phyloP scores from a whole-genome alignment of 1,140 invertebrate species.

The Melipona quadrifasciata region DNA sequence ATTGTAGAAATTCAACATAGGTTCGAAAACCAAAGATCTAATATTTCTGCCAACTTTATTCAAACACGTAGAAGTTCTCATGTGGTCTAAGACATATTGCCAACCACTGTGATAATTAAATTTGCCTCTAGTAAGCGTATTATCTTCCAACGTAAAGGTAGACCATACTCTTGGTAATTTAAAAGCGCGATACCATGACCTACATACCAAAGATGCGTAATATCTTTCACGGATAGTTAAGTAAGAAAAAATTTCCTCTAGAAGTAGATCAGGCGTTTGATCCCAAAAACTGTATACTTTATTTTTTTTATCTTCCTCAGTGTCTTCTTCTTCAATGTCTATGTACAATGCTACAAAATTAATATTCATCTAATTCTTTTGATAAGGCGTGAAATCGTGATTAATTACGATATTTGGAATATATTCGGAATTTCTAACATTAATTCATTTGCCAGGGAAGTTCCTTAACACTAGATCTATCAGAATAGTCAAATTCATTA shows the following conservation, averaged over 20 bases:
- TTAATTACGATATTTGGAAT: background rate
- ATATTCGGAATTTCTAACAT: background rate
- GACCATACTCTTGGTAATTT: constrained; percentile 89
- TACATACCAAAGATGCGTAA: constrained; percentile 88
- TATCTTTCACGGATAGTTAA: constrained; percentile 87
- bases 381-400: background rate
- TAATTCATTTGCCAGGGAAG: too few species aligned
- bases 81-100: constrained; percentile 90
- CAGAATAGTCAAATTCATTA: background rate
- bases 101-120: constrained; percentile 93
- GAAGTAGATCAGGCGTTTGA: constrained; percentile 87
- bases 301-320: constrained; percentile 73
- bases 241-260: constrained; percentile 90
- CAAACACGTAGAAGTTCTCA: constrained; percentile 88
- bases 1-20: constrained; percentile 91
- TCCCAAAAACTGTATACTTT: constrained; percentile 85
- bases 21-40: constrained; percentile 86
- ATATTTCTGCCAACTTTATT: constrained; percentile 87
- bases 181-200: constrained; percentile 88
- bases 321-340: constrained; percentile 84
- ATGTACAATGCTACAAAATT: constrained; percentile 83
- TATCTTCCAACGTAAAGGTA: constrained; percentile 88
- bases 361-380: background rate
- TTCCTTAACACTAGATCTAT: background rate
- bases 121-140: constrained; percentile 87